Base-by-base conservation (phyloP, 2,113 vertebrate species). In the Madoqua kirkii region DNA sequence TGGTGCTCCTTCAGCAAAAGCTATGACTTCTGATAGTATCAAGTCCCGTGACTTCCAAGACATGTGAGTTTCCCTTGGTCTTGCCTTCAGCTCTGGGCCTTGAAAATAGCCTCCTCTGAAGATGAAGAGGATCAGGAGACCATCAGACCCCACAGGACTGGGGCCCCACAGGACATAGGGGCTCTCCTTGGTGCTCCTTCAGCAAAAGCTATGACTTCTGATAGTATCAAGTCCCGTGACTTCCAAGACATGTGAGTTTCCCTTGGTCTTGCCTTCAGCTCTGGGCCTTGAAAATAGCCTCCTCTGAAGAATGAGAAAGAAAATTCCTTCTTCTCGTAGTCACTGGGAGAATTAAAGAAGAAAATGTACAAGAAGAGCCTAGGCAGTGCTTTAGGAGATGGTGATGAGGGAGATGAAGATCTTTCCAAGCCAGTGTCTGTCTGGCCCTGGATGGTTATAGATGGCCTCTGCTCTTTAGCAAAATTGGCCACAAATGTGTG, bases 321-420 rank as follows among this genome's bases (percentile, higher is more conserved):
- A 71, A 78, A 78, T 2, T 12, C 23, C 40, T 67, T 33, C 12
- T 23, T 79, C 6, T 0, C 3, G 0, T 5, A 2, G 74, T 31
- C 14, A 1, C 27, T 21, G 55, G 84, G 50, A 40, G 48, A 60
- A 27, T 55, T 29, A 74, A 52, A 71, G 92, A 45, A 88, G 87
- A 92, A 84, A 62, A 57, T 11, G 17, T 19, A 27, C 27, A 45
- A 27, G 33, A 31, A 40, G 55, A 52, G 23, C 48, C 52, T 43
- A 60, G 52, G 82, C n/a, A 45, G 54, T 21, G 15, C n/a, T 40
- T 82, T 84, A 48, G 0, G 4, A 12, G 31, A 23, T 5, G 21
- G 31, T n/a, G 71, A 79, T 54, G 16, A 74, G 19, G 5, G 3
- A 3, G 12, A 71, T 3, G 43, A 23, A 60, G 52, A 62, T 19